Evolutionary conservation across 2,113 vertebrate species (phyloP).

Genomic region (Paracanthobrama guichenoti): DNA sequence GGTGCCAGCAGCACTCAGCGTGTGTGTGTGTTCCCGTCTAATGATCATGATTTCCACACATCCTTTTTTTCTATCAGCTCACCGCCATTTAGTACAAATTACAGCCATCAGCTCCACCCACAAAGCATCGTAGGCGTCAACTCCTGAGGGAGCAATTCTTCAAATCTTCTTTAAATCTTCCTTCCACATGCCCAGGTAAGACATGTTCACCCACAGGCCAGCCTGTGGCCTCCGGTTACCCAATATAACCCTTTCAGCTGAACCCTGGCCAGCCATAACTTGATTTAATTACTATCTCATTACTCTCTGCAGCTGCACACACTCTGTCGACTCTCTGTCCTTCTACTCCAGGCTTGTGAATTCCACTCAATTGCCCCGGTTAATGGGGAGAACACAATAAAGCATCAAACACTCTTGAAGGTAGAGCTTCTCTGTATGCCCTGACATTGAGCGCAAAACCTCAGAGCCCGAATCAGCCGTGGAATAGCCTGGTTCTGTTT

Average conservation of each 20-base stretch:
- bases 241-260: slow-evolving; percentile 31
- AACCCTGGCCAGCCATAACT: slow-evolving; percentile 47
- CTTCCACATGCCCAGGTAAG: slow-evolving; percentile 32
- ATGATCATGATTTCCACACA: slow-evolving; percentile 49
- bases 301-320: slow-evolving; percentile 49
- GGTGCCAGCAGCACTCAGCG: slow-evolving; percentile 10
- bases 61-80: slow-evolving; percentile 47
- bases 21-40: slow-evolving; percentile 37
- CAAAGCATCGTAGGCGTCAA: neutral
- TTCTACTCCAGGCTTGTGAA: slow-evolving; percentile 39
- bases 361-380: slow-evolving; percentile 59
- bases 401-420: slow-evolving; percentile 36
- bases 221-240: slow-evolving; percentile 26
- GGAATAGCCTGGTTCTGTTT: slow-evolving; percentile 27
- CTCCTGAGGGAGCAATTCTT: slow-evolving; percentile 13
- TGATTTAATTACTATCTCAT: slow-evolving; percentile 56
- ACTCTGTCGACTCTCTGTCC: slow-evolving; percentile 31
- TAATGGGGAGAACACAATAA: slow-evolving; percentile 52
- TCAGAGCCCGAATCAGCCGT: slow-evolving; percentile 1
- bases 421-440: slow-evolving; percentile 28
- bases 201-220: slow-evolving; percentile 8
- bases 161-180: slow-evolving; percentile 24
- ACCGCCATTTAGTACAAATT: slow-evolving; percentile 45
- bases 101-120: slow-evolving; percentile 42
- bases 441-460: slow-evolving; percentile 28